These are phyloP conservation scores for Amorpha juglandis DNA, from an alignment of 2,888 invertebrate genomes.

Conservation along the genomic window DNA sequence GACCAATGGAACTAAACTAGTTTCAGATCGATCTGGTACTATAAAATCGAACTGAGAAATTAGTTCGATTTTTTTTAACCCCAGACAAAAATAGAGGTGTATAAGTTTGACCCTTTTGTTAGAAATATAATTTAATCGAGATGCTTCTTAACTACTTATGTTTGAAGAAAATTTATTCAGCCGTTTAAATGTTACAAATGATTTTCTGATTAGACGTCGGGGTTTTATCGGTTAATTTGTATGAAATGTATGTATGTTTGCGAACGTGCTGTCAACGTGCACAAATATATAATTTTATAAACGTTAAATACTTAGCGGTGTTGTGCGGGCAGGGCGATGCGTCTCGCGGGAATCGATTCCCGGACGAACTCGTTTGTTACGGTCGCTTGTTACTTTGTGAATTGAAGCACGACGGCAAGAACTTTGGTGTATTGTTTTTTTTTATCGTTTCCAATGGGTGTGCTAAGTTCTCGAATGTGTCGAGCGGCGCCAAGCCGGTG, in stretches of 20 bases:
- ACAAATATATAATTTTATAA: conserved; percentile 14
- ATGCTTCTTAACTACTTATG: no score
- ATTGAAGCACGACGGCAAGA: conserved; percentile 66
- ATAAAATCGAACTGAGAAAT: conserved; percentile 16
- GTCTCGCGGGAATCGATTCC: conserved; percentile 50
- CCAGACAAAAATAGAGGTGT: no score
- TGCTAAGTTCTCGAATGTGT: conserved; percentile 72
- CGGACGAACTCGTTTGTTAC: conserved; percentile 60
- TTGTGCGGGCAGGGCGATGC: conserved; percentile 19
- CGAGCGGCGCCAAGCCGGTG: conserved; percentile 75
- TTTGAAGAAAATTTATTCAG: no score
- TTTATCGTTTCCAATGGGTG: conserved; percentile 62
- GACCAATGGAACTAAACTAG: conserved; percentile 38
- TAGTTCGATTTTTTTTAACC: not conserved
- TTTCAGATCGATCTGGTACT: conserved; percentile 31
- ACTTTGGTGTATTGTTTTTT: conserved; percentile 65
- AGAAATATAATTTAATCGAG: no score
- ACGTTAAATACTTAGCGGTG: conserved; percentile 28
- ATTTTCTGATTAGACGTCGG: no score
- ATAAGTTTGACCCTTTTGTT: no score
- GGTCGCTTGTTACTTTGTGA: conserved; percentile 69
- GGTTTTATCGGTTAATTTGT: not conserved
- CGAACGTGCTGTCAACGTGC: conserved; percentile 5
- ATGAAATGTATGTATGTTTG: conserved; percentile 22
- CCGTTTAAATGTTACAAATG: no score